phyloP scores from a whole-genome alignment of 2,113 vertebrate species.

The Anser cygnoides region DNA sequence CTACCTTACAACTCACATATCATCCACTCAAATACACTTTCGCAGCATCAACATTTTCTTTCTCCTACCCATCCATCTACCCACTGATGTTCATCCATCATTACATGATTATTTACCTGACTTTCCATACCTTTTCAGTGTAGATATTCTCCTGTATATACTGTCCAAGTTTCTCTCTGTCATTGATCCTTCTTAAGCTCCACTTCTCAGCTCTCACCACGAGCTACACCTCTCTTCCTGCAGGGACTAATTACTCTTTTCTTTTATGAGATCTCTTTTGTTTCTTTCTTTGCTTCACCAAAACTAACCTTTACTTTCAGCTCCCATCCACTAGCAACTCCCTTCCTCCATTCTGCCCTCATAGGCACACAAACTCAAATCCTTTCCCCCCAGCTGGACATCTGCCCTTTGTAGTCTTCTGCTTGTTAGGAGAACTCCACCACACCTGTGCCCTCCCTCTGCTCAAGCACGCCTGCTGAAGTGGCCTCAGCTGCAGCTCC shows the following conservation, averaged over 20 bases:
- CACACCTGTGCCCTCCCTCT: background rate
- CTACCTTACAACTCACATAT: background rate
- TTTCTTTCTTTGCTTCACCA: background rate
- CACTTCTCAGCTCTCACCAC: background rate
- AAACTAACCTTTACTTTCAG: background rate
- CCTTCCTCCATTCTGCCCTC: background rate
- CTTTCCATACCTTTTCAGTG: background rate
- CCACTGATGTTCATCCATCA: background rate
- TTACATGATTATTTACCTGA: background rate
- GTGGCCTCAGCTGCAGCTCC: background rate
- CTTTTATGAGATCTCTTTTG: background rate
- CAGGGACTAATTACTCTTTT: background rate
- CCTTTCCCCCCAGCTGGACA: accelerated
- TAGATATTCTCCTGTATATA: background rate
- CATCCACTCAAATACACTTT: background rate
- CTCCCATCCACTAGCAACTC: background rate
- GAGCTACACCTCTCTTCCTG: background rate
- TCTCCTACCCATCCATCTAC: background rate
- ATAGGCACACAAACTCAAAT: background rate
- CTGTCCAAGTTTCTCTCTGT: background rate
- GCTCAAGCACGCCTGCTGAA: background rate
- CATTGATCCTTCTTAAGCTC: background rate
- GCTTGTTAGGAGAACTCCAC: background rate
- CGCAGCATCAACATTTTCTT: background rate
- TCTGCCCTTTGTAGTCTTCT: background rate